phyloP scores from a whole-genome alignment of 35 echinoderm and acorn worm species.

The Acanthaster planci region DNA sequence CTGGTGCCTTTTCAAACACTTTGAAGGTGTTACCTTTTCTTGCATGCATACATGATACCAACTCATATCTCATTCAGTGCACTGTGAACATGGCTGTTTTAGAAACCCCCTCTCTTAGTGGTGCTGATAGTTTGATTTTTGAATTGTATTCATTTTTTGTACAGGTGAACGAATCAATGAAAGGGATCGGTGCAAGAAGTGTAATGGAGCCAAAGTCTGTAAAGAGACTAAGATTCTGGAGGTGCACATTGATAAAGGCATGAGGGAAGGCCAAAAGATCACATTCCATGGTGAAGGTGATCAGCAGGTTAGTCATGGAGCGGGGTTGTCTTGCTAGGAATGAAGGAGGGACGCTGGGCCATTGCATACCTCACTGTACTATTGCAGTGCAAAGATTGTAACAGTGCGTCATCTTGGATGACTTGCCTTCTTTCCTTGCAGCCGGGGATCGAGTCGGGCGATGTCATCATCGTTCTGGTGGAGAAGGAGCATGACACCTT shows the following conservation, averaged over 20 bases:
- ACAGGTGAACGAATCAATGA: slow-evolving; percentile 91
- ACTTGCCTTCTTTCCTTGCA: slow-evolving; percentile 40
- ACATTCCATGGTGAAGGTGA: slow-evolving; percentile 95
- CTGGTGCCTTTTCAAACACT: too few relatives aligned
- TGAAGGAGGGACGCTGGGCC: too few relatives aligned
- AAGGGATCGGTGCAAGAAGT: slow-evolving; percentile 86
- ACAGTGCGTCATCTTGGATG: not conserved
- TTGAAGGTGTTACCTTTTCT: too few relatives aligned
- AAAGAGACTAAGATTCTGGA: slow-evolving; percentile 95
- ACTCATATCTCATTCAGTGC: too few relatives aligned
- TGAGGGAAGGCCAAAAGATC: slow-evolving; percentile 96
- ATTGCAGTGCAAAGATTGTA: not conserved
- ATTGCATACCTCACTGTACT: too few relatives aligned
- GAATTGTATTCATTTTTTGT: not conserved
- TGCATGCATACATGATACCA: too few relatives aligned
- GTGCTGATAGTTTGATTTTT: too few relatives aligned
- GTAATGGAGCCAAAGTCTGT: slow-evolving; percentile 78
- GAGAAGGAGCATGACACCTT: slow-evolving; percentile 92
- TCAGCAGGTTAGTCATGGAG: slow-evolving; percentile 81
- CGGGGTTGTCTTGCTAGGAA: too few relatives aligned
- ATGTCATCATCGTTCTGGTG: slow-evolving; percentile 88
- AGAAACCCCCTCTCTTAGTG: too few relatives aligned
- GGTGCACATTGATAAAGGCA: slow-evolving; percentile 89
- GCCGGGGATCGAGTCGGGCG: slow-evolving; percentile 91
- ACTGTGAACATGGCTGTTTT: too few relatives aligned